These are phyloP conservation scores for Crocuta crocuta DNA, from an alignment of 2,113 vertebrate species.

Conservation along the genomic window DNA sequence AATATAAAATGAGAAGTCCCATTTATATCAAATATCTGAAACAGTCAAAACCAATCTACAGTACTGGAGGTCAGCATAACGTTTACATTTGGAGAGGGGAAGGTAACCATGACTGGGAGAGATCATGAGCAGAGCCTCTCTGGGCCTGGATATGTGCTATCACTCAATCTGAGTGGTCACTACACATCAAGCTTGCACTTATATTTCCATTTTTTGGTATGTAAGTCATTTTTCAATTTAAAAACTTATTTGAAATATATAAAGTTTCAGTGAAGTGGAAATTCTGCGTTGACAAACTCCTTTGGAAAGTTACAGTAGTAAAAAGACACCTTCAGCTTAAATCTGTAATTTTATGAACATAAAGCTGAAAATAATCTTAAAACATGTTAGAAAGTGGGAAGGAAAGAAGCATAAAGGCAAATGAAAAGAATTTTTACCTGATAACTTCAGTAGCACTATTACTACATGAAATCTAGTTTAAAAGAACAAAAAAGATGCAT, in stretches of 20 bases:
- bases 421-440: neutral
- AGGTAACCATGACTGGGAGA: neutral
- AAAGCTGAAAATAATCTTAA: neutral
- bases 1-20: neutral
- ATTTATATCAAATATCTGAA: neutral
- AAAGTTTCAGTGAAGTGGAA: slow-evolving; percentile 1
- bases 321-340: neutral
- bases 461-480: neutral
- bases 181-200: neutral
- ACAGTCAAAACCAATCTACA: neutral
- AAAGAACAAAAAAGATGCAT: neutral
- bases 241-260: neutral
- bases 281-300: neutral
- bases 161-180: neutral
- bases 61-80: neutral
- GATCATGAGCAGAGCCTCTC: neutral
- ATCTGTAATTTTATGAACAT: neutral
- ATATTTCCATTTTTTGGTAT: neutral
- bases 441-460: neutral
- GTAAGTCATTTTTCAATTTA: neutral
- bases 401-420: neutral
- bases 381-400: neutral
- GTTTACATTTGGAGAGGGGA: neutral
- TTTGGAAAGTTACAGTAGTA: neutral
- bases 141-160: too few relatives aligned